Conservation (phyloP, 2,888 invertebrate genomes). For the Ditylenchus weischeri region DNA sequence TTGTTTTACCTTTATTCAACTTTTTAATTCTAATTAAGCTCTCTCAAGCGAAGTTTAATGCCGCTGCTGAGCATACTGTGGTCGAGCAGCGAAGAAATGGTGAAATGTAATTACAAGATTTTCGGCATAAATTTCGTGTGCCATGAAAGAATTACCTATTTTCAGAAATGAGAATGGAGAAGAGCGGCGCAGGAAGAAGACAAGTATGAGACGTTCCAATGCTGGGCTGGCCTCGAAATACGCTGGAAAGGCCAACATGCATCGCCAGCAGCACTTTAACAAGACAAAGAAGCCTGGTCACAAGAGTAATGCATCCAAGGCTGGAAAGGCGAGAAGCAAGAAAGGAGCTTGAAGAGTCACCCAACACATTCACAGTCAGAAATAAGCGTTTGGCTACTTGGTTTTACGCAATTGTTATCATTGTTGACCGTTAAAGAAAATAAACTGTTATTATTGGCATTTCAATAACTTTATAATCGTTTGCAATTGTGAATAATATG, state of each 20-base stretch:
- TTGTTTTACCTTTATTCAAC: too few relatives aligned
- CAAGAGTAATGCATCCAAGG: slow-evolving; percentile 16
- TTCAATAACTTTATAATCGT: background rate
- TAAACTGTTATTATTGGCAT: slow-evolving; percentile 3
- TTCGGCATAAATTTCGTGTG: too few relatives aligned
- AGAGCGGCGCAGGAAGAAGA: slow-evolving; percentile 9
- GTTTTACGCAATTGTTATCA: background rate
- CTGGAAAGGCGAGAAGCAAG: slow-evolving; percentile 12
- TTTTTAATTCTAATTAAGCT: slow-evolving; percentile 26
- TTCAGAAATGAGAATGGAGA: slow-evolving; percentile 10
- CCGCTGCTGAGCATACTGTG: slow-evolving; percentile 25
- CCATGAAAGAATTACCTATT: too few relatives aligned
- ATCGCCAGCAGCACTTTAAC: slow-evolving; percentile 19
- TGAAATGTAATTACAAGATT: slow-evolving; percentile 5
- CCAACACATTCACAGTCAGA: too few relatives aligned
- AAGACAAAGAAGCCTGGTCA: slow-evolving; percentile 17
- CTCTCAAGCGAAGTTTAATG: slow-evolving; percentile 39
- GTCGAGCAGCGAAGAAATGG: background rate
- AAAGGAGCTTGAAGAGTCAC: background rate
- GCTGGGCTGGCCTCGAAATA: background rate
- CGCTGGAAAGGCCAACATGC: slow-evolving; percentile 9
- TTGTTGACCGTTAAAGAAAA: background rate
- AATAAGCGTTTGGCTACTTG: too few relatives aligned
- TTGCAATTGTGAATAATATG: too few relatives aligned
- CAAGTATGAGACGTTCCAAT: slow-evolving; percentile 8